phyloP scores from a whole-genome alignment of 2,888 invertebrate species.

The Xestia xanthographa region DNA sequence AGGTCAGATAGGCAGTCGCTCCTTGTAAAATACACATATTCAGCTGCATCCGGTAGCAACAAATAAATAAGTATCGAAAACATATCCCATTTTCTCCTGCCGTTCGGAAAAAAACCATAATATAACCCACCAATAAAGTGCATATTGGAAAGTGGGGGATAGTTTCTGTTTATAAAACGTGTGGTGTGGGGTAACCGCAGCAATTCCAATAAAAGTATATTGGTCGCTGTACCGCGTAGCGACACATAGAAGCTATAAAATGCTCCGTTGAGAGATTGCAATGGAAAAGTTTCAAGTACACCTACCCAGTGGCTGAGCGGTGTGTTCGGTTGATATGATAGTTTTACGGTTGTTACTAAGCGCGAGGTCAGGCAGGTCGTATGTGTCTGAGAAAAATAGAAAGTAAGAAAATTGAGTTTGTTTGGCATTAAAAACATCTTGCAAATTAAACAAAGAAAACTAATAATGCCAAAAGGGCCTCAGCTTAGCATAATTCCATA shows the following conservation, averaged over 20 bases:
- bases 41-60: too few species aligned
- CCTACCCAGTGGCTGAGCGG: not conserved
- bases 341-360: not conserved
- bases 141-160: not conserved
- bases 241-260: constrained; percentile 27
- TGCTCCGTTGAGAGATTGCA: constrained; percentile 33
- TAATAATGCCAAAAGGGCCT: too few species aligned
- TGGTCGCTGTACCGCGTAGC: constrained; percentile 11
- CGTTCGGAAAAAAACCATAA: too few species aligned
- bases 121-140: constrained; percentile 2
- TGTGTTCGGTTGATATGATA: not conserved
- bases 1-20: too few species aligned
- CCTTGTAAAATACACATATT: too few species aligned
- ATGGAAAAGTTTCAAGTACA: constrained; percentile 14
- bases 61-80: not conserved
- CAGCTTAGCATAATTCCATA: too few species aligned
- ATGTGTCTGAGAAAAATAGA: not conserved
- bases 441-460: too few species aligned
- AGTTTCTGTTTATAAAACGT: constrained; percentile 13
- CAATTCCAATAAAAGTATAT: constrained; percentile 49
- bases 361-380: not conserved
- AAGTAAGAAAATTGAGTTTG: too few species aligned
- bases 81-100: not conserved
- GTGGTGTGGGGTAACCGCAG: not conserved
- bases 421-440: too few species aligned